Conservation (phyloP, 2,888 invertebrate species). For the Lypha dubia region DNA sequence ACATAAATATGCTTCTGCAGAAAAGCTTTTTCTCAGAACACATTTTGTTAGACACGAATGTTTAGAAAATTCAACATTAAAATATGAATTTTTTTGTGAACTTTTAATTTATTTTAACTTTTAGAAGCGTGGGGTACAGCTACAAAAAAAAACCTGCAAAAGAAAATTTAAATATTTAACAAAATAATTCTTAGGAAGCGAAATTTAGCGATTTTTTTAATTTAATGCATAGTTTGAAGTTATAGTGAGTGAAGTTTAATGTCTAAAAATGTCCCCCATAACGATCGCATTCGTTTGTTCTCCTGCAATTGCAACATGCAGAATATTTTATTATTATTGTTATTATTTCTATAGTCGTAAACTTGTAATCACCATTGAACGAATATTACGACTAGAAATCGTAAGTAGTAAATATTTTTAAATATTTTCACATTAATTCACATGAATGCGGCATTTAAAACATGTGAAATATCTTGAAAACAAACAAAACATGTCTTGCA, state of each 20-base stretch:
- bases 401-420: constrained; percentile 48
- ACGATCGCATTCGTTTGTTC: constrained; percentile 7
- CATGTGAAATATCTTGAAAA: constrained; percentile 60
- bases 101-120: too few species aligned
- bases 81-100: too few species aligned
- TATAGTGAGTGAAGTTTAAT: neutral
- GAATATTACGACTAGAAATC: constrained; percentile 39
- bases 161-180: too few species aligned
- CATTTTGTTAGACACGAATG: too few species aligned
- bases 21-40: too few species aligned
- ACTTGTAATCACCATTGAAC: constrained; percentile 58
- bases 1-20: too few species aligned
- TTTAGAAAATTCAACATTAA: too few species aligned
- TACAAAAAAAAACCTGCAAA: too few species aligned
- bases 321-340: constrained; percentile 45
- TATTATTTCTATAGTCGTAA: constrained; percentile 41
- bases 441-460: constrained; percentile 57
- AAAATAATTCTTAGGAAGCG: neutral
- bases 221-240: neutral
- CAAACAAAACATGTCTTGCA: constrained; percentile 55
- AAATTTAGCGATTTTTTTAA: too few species aligned
- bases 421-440: constrained; percentile 27
- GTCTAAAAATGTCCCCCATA: neutral
- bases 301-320: neutral
- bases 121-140: too few species aligned